These are phyloP conservation scores for Nebria ingens DNA, from an alignment of 1,140 invertebrate genomes.

Conservation along the genomic window DNA sequence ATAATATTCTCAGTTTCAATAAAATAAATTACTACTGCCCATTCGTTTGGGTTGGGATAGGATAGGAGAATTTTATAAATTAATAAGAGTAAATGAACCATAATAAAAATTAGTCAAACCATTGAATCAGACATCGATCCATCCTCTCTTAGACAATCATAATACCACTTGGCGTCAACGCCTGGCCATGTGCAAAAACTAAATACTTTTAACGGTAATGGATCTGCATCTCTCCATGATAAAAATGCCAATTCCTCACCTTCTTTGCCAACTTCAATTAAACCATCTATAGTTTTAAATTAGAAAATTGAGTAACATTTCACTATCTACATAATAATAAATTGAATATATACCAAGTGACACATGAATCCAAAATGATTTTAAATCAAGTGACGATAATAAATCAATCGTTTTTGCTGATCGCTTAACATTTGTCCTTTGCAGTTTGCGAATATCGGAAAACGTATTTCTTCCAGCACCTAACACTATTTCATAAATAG, in stretches of 20 bases:
- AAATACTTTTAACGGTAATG: constrained; percentile 42
- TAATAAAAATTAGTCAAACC: neutral
- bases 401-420: constrained; percentile 38
- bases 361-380: constrained; percentile 46
- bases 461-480: constrained; percentile 48
- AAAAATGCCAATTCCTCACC: constrained; percentile 41
- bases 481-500: constrained; percentile 52
- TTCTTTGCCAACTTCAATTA: constrained; percentile 44
- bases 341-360: constrained; percentile 33
- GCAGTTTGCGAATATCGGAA: constrained; percentile 43
- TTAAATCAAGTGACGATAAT: constrained; percentile 39
- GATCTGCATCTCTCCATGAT: constrained; percentile 40
- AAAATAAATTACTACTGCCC: constrained; percentile 12
- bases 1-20: constrained; percentile 8
- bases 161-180: constrained; percentile 46
- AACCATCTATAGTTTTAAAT: constrained; percentile 33
- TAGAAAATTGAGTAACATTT: neutral
- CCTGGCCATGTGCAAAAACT: constrained; percentile 48
- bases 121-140: constrained; percentile 13
- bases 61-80: neutral
- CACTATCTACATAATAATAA: neutral
- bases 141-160: constrained; percentile 38
- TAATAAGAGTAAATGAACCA: constrained; percentile 3
- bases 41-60: constrained; percentile 10
- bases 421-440: constrained; percentile 37